Evolutionary conservation across 2,888 invertebrate genomes (phyloP).

Genomic region (Caenorhabditis sp.): DNA sequence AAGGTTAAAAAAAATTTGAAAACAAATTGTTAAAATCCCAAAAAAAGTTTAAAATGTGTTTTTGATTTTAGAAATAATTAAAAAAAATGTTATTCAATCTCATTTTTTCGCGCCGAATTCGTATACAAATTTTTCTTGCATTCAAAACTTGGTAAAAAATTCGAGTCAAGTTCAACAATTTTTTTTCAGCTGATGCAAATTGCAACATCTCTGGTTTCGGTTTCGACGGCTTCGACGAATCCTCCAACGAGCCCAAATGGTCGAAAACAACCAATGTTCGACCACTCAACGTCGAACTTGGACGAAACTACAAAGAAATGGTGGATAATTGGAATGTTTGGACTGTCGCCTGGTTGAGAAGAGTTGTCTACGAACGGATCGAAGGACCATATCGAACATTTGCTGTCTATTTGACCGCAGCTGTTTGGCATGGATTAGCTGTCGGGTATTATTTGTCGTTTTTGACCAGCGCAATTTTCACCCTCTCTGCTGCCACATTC

Average conservation of each 20-base stretch:
- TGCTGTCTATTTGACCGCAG: slow-evolving; percentile 34
- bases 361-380: slow-evolving; percentile 82
- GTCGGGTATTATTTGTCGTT: slow-evolving; percentile 40
- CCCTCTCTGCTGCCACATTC: slow-evolving; percentile 71
- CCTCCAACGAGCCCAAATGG: slow-evolving; percentile 82
- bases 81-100: no score
- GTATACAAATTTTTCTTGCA: no score
- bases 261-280: slow-evolving; percentile 91
- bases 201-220: slow-evolving; percentile 93
- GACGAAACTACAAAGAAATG: slow-evolving; percentile 84
- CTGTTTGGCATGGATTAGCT: slow-evolving; percentile 40
- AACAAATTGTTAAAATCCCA: no score
- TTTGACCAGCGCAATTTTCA: slow-evolving; percentile 35
- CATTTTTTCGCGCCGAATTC: no score
- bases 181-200: slow-evolving; percentile 82
- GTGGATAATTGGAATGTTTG: slow-evolving; percentile 93
- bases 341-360: slow-evolving; percentile 90
- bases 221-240: slow-evolving; percentile 81
- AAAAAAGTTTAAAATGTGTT: no score
- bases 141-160: no score
- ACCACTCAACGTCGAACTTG: slow-evolving; percentile 86
- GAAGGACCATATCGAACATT: slow-evolving; percentile 28
- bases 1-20: no score
- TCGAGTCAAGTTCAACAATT: no score
- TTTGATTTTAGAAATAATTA: no score